Percentiles rank a stretch among this genome's conserved stretches.
Conservation (phyloP, 2,113 vertebrate species). For the Willisornis vidua region DNA sequence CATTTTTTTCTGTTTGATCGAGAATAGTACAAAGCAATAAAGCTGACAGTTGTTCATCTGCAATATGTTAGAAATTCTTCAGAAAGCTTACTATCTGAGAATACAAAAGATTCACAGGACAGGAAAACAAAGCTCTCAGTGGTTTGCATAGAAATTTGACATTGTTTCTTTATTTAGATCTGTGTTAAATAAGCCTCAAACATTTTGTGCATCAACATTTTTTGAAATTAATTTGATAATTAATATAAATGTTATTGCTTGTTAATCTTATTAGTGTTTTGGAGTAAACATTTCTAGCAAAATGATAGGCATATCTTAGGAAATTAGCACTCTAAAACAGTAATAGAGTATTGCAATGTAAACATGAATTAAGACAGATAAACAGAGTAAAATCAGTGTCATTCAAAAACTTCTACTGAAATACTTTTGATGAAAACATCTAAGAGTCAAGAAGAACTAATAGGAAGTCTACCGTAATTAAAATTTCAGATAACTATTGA, state of each 20-base stretch:
- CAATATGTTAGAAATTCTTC: not conserved
- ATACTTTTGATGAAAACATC: not conserved
- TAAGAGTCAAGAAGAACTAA: not conserved
- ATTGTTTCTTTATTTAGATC: not conserved
- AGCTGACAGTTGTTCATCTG: not conserved
- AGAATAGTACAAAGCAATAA: conserved; percentile 14
- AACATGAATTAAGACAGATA: not conserved
- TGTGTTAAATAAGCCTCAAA: not conserved
- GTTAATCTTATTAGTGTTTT: not conserved
- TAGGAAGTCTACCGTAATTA: not conserved
- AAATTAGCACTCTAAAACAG: not conserved
- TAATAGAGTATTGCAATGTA: not conserved
- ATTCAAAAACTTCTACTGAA: not conserved
- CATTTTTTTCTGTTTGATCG: not conserved
- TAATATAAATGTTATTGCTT: not conserved
- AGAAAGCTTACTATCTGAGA: not conserved
- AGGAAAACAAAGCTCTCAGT: not conserved
- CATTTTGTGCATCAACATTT: not conserved
- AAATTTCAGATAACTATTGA: not conserved
- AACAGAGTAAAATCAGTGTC: not conserved
- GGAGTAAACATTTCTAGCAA: not conserved
- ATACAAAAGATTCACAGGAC: not conserved
- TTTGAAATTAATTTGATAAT: not conserved
- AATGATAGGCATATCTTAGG: not conserved
- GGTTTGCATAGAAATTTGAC: not conserved